Percentiles rank a stretch among this genome's conserved stretches.
phyloP scores from a whole-genome alignment of 2,888 invertebrate species.

The Lithosia quadra region DNA sequence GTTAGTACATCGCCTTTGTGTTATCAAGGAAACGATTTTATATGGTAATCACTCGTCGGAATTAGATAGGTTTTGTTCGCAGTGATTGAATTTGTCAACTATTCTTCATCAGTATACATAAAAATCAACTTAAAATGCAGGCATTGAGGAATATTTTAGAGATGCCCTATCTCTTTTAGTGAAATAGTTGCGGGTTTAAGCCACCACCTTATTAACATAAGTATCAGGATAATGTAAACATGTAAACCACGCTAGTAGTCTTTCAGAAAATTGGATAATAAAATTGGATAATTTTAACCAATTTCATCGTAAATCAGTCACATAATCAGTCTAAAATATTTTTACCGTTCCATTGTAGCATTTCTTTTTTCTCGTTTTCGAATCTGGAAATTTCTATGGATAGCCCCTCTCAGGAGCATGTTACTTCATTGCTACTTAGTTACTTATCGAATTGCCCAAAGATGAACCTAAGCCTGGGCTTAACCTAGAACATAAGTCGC shows the following conservation, averaged over 20 bases:
- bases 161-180: too few relatives aligned
- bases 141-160: not conserved
- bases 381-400: too few relatives aligned
- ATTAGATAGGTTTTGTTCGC: slow-evolving; percentile 26
- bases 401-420: too few relatives aligned
- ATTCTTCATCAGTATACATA: slow-evolving; percentile 12
- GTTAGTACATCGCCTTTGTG: slow-evolving; percentile 44
- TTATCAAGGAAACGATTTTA: slow-evolving; percentile 50
- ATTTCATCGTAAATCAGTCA: not conserved
- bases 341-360: too few relatives aligned
- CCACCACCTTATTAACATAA: not conserved
- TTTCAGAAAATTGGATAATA: not conserved
- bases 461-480: not conserved
- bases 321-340: not conserved
- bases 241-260: not conserved
- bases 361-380: too few relatives aligned
- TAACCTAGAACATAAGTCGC: not conserved
- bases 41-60: slow-evolving; percentile 48
- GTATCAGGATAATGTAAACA: not conserved
- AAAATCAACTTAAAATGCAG: not conserved
- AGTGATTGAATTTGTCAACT: slow-evolving; percentile 31
- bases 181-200: not conserved
- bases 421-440: too few relatives aligned
- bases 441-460: too few relatives aligned
- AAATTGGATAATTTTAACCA: not conserved